phyloP scores from a whole-genome alignment of 1,140 invertebrate species.

The Camponotus floridanus region DNA sequence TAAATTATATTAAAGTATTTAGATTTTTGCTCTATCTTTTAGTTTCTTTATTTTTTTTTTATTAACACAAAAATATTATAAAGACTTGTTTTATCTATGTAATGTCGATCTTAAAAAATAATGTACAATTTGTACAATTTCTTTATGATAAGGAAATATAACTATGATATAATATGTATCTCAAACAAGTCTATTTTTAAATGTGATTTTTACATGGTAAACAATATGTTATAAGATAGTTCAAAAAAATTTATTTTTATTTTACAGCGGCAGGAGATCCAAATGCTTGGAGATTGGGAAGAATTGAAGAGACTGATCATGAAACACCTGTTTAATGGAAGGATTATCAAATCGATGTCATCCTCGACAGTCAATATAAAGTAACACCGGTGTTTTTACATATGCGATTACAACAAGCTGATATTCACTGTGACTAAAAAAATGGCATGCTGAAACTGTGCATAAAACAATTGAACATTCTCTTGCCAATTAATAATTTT shows the following conservation, averaged over 20 bases:
- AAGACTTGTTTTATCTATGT: not conserved
- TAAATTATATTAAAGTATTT: slow-evolving; percentile 15
- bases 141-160: not conserved
- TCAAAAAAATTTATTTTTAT: slow-evolving; percentile 57
- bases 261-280: slow-evolving; percentile 90
- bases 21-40: slow-evolving; percentile 2
- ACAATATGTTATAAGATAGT: not conserved
- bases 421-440: slow-evolving; percentile 64
- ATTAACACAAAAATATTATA: not conserved
- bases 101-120: not conserved
- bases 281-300: slow-evolving; percentile 92
- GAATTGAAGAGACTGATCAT: slow-evolving; percentile 93
- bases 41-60: not conserved
- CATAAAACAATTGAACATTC: slow-evolving; percentile 76
- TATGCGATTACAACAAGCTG: slow-evolving; percentile 67
- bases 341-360: slow-evolving; percentile 74
- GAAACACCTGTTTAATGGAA: slow-evolving; percentile 92
- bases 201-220: not conserved
- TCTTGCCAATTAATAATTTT: slow-evolving; percentile 75
- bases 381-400: slow-evolving; percentile 74
- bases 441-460: slow-evolving; percentile 72
- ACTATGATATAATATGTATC: slow-evolving; percentile 6
- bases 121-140: not conserved
- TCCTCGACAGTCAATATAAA: slow-evolving; percentile 82
- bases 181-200: slow-evolving; percentile 1